These are phyloP conservation scores for Ostrea edulis DNA, from an alignment of 1,140 invertebrate species.

Conservation along the genomic window DNA sequence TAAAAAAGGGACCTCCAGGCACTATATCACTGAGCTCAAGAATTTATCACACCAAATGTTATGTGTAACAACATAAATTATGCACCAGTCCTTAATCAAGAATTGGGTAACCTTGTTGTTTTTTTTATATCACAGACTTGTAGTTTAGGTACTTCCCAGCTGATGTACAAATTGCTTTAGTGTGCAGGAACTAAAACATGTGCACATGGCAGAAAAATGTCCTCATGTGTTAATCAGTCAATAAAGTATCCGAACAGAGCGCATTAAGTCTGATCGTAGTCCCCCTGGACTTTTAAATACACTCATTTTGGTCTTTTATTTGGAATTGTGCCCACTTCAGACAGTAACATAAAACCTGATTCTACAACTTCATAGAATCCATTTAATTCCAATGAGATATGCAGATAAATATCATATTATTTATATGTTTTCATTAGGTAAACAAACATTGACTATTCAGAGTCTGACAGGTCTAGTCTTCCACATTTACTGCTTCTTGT, in stretches of 20 bases:
- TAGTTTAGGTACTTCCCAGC: not conserved
- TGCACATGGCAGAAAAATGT: slow-evolving; percentile 24
- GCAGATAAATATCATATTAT: slow-evolving; percentile 36
- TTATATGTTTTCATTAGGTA: slow-evolving; percentile 36
- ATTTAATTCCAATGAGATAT: slow-evolving; percentile 27
- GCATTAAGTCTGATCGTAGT: not conserved
- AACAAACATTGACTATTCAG: slow-evolving; percentile 20
- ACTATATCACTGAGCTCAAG: slow-evolving; percentile 16
- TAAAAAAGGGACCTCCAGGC: slow-evolving; percentile 19
- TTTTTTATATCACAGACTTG: not conserved
- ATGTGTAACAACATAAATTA: slow-evolving; percentile 30
- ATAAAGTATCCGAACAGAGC: slow-evolving; percentile 21
- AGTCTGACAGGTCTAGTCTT: not conserved
- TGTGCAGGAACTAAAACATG: slow-evolving; percentile 21
- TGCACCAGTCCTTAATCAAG: not conserved
- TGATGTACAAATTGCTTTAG: not conserved
- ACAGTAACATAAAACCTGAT: slow-evolving; percentile 20
- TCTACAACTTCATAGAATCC: slow-evolving; percentile 1
- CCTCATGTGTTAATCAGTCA: slow-evolving; percentile 23
- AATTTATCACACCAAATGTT: slow-evolving; percentile 37
- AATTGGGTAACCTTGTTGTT: slow-evolving; percentile 4
- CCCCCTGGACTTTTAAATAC: slow-evolving; percentile 15
- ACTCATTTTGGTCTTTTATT: not conserved
- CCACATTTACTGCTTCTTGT: not conserved
- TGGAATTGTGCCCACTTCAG: slow-evolving; percentile 23